Conservation (phyloP, 2,113 vertebrate species). For the Ictalurus furcatus region DNA sequence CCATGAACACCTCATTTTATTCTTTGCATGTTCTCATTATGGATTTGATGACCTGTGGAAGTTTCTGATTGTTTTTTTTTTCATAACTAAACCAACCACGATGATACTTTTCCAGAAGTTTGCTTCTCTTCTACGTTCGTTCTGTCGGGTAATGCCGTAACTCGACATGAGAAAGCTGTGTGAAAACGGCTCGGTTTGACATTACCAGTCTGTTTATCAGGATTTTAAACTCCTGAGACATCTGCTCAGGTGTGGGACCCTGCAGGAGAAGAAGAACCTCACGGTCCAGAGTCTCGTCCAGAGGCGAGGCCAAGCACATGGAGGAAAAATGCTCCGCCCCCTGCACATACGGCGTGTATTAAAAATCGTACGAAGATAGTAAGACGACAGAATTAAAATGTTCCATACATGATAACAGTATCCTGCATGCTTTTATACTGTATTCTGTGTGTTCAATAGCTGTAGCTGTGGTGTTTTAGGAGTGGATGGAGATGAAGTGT, state of each 20-base stretch:
- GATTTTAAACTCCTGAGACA: conserved; percentile 70
- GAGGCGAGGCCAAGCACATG: conserved; percentile 49
- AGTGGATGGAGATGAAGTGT: background rate
- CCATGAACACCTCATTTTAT: too few species aligned
- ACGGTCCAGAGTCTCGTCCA: conserved; percentile 77
- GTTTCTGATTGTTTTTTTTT: background rate
- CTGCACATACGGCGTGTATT: conserved; percentile 22
- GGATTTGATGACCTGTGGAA: background rate
- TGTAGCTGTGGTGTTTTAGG: background rate
- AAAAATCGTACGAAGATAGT: background rate
- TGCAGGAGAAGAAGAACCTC: conserved; percentile 80
- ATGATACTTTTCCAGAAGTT: background rate
- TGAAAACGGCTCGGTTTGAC: background rate
- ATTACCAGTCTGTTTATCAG: conserved; percentile 74
- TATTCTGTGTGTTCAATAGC: background rate
- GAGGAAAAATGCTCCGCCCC: conserved; percentile 57
- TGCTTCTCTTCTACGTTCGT: background rate
- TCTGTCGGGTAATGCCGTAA: too few species aligned
- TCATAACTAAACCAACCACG: background rate
- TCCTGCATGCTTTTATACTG: background rate
- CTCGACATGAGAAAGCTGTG: background rate
- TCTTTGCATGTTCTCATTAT: background rate
- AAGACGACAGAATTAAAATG: background rate
- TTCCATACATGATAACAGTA: background rate
- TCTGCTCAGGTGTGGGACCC: conserved; percentile 71